Evolutionary conservation across 2,888 invertebrate species (phyloP).

Genomic region (Drosophila bunnanda): DNA sequence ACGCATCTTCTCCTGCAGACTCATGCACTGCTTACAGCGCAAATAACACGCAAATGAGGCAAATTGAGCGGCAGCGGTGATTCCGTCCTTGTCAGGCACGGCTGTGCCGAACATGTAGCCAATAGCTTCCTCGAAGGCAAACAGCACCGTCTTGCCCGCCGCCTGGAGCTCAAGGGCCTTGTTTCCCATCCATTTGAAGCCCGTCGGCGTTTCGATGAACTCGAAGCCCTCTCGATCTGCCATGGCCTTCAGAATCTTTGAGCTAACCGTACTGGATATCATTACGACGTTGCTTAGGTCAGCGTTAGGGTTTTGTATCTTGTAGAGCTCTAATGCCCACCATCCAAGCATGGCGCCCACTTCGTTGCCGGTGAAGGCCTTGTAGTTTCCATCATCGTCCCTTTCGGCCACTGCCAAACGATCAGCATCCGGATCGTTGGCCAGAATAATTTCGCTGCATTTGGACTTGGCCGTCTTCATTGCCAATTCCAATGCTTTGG

Average conservation of each 20-base stretch:
- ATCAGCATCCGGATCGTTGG: constrained; percentile 99
- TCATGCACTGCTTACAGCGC: constrained; percentile 86
- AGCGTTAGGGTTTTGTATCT: constrained; percentile 81
- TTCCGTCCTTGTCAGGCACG: constrained; percentile 98
- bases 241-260: constrained; percentile 95
- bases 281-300: constrained; percentile 89
- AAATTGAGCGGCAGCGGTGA: constrained; percentile 93
- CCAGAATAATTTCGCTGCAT: constrained; percentile 91
- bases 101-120: constrained; percentile 97
- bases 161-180: constrained; percentile 89
- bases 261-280: constrained; percentile 97
- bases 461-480: constrained; percentile 90
- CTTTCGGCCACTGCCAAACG: constrained; percentile 96
- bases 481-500: constrained; percentile 91
- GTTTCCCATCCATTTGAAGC: constrained; percentile 99
- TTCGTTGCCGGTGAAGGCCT: constrained; percentile 95
- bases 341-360: constrained; percentile 96
- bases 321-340: constrained; percentile 92
- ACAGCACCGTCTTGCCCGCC: constrained; percentile 91
- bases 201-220: constrained; percentile 95
- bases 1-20: constrained; percentile 88
- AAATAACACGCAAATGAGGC: constrained; percentile 92
- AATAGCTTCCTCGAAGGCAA: constrained; percentile 99
- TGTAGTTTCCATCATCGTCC: constrained; percentile 83
- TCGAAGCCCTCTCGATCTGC: constrained; percentile 91